Percentiles rank a stretch among this genome's conserved stretches.
Conservation (phyloP, 2,797 vertebrate genomes). For the Lithobates sylvaticus region DNA sequence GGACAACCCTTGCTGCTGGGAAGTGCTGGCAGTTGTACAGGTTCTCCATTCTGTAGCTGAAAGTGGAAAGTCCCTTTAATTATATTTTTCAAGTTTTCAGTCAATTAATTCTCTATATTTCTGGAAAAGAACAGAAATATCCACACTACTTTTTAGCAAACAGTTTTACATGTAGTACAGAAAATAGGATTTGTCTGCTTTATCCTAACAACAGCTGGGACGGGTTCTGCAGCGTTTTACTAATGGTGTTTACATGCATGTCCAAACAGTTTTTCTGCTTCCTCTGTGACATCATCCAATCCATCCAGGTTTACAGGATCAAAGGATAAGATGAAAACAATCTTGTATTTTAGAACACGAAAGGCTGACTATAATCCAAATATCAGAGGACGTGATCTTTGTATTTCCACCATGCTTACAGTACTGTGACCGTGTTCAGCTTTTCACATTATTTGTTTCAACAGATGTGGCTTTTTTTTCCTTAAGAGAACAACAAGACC, state of each 20-base stretch:
- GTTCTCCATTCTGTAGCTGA: neutral
- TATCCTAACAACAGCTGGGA: neutral
- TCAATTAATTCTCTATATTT: neutral
- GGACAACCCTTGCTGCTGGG: neutral
- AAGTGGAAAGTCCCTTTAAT: neutral
- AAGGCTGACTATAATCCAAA: conserved; percentile 7
- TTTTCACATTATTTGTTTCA: conserved; percentile 23
- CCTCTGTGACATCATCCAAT: conserved; percentile 42
- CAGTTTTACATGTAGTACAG: neutral
- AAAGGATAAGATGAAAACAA: conserved; percentile 41
- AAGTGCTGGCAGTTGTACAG: neutral
- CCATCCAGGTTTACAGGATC: conserved; percentile 43
- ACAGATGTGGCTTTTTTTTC: conserved; percentile 54
- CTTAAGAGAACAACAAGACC: conserved; percentile 25
- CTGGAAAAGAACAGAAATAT: neutral
- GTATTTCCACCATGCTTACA: neutral
- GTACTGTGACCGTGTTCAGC: neutral
- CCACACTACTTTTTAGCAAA: neutral
- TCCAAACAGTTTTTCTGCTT: conserved; percentile 16
- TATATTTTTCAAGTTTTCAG: neutral
- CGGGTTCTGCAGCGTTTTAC: conserved; percentile 5
- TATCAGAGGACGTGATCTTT: neutral
- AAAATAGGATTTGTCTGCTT: neutral
- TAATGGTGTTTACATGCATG: conserved; percentile 27
- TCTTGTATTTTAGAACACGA: conserved; percentile 8